phyloP scores from a whole-genome alignment of 2,113 vertebrate genomes.

The Barbus barbus region DNA sequence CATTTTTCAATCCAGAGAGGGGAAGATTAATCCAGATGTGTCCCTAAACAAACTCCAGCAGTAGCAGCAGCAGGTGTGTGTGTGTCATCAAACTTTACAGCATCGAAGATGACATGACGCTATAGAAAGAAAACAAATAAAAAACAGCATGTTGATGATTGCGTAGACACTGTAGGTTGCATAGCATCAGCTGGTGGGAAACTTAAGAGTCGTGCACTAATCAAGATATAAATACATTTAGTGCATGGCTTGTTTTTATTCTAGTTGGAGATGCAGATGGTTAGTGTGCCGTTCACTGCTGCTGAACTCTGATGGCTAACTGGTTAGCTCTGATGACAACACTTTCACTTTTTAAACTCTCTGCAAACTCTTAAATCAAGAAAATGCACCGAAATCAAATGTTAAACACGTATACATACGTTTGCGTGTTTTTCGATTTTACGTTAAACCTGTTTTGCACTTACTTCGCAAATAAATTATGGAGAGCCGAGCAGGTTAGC shows the following conservation, averaged over 20 bases:
- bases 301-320: slow-evolving; percentile 21
- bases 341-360: slow-evolving; percentile 10
- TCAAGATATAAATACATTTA: too few species aligned
- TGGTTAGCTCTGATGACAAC: slow-evolving; percentile 19
- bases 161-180: neutral
- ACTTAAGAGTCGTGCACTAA: neutral
- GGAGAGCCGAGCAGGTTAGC: slow-evolving; percentile 45
- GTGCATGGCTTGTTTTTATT: neutral
- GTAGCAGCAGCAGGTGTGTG: neutral
- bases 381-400: neutral
- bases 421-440: neutral
- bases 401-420: neutral
- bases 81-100: neutral
- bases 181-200: slow-evolving; percentile 20
- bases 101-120: neutral
- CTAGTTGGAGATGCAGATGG: neutral
- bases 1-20: slow-evolving; percentile 70
- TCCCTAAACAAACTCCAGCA: slow-evolving; percentile 1
- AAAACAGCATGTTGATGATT: neutral
- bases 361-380: neutral
- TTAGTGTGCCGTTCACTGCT: neutral
- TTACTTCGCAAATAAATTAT: slow-evolving; percentile 36
- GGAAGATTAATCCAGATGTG: neutral
- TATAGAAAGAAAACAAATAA: neutral
- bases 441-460: neutral